Percentiles rank a stretch among this genome's conserved stretches.
phyloP scores from a whole-genome alignment of 2,113 vertebrate genomes.

The Chiloscyllium plagiosum region DNA sequence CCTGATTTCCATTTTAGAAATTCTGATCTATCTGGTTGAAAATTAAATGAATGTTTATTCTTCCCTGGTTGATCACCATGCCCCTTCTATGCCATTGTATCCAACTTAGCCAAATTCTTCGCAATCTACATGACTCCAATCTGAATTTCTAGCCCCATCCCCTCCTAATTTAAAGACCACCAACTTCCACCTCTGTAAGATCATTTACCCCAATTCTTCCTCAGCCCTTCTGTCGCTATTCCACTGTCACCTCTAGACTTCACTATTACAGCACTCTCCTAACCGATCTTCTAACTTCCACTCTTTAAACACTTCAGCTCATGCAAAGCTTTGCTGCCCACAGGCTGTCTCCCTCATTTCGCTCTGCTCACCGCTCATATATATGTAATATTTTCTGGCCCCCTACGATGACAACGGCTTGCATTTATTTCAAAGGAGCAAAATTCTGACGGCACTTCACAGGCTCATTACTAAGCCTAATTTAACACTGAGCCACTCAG shows the following conservation, averaged over 20 bases:
- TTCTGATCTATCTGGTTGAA: background rate
- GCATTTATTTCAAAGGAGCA: too few species aligned
- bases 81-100: background rate
- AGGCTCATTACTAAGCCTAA: too few species aligned
- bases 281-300: background rate
- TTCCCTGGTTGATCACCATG: background rate
- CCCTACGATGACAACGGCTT: too few species aligned
- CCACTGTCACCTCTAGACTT: background rate
- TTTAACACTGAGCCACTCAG: too few species aligned
- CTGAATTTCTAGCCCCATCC: background rate
- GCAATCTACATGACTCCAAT: background rate
- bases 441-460: too few species aligned
- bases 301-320: background rate
- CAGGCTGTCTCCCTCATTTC: background rate
- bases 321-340: background rate
- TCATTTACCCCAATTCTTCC: background rate
- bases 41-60: background rate
- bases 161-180: background rate
- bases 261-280: background rate
- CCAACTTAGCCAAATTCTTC: background rate
- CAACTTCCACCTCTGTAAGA: background rate
- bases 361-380: background rate
- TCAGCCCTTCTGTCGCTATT: background rate
- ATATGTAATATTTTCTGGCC: background rate
- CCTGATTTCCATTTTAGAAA: background rate